Evolutionary conservation across 2,113 vertebrate species (phyloP), one percentile per base, ranked within the genome.

Genomic region (Sander vitreus): DNA sequence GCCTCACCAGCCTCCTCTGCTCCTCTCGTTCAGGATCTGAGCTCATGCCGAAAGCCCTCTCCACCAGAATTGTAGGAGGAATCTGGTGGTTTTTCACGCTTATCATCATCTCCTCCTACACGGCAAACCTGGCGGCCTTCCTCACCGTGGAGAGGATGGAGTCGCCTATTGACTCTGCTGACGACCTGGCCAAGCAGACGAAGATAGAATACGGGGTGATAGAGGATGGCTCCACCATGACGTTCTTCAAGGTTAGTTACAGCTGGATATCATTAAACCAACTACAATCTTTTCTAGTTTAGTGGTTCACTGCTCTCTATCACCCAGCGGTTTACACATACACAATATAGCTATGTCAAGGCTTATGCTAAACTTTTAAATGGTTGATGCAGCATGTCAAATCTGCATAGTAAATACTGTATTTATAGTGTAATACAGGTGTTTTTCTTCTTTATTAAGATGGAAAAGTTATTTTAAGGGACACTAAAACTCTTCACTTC

Each of bases 71-170:
- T 95, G 98, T 99, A 92, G 98, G 98, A 94, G 98, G 98, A 93
- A 99, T 99, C 96, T 99, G 98, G 98, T 99, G 98, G 98, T 99
- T 99, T 97, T 99, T 99, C 95, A 99, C 98, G 75, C 97, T 99
- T 94, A 99, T 99, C 96, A 99, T 99, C 96, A 99, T 99, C 96
- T 99, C 98, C 83, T 99, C 98, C 88, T 99, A 99, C 90, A 99
- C 98, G 91, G 98, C 98, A 92, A 99, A 99, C 96, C 92, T 99
- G 95, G 98, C 98, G 73, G 98, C 98, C 91, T 99, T 99, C 96
- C 97, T 99, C 92, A 99, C 98, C 59, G 98, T 99, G 95, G 98
- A 99, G 85, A 96, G 98, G 55, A 99, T 99, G 98, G 98, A 99
- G 93, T 99, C 98, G 14, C 98, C 98, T 45, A 99, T 99, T 33